phyloP scores from a whole-genome alignment of 2,797 vertebrate genomes.

The Aldrovandia affinis region DNA sequence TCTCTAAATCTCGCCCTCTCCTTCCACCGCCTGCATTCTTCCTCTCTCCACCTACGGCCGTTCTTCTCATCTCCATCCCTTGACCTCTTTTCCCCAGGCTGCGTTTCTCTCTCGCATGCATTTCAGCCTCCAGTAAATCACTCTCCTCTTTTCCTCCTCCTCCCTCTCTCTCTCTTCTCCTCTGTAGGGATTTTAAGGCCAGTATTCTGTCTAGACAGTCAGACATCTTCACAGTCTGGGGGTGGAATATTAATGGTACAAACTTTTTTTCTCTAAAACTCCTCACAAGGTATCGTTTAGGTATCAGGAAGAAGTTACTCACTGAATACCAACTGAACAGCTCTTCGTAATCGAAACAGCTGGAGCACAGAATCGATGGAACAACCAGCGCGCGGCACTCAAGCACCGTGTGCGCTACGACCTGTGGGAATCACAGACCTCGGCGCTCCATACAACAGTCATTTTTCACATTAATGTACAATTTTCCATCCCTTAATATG shows the following conservation, averaged over 20 bases:
- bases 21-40: not conserved
- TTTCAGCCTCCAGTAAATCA: not conserved
- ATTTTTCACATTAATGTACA: too few relatives aligned
- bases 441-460: too few relatives aligned
- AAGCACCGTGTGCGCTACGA: too few relatives aligned
- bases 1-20: not conserved
- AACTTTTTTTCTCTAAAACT: not conserved
- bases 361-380: not conserved
- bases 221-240: not conserved
- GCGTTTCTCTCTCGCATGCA: not conserved
- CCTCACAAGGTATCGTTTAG: not conserved
- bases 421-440: too few relatives aligned
- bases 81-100: not conserved
- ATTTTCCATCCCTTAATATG: too few relatives aligned
- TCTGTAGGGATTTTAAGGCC: not conserved
- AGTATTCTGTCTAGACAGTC: not conserved
- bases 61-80: not conserved
- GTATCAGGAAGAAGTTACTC: not conserved
- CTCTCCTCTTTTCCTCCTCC: not conserved
- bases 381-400: too few relatives aligned
- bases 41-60: not conserved
- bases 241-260: not conserved
- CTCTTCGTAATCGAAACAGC: not conserved
- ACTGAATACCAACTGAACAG: not conserved
- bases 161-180: not conserved